These are phyloP conservation scores for Atrichornis clamosus DNA, from an alignment of 2,113 vertebrate species.

Conservation along the genomic window DNA sequence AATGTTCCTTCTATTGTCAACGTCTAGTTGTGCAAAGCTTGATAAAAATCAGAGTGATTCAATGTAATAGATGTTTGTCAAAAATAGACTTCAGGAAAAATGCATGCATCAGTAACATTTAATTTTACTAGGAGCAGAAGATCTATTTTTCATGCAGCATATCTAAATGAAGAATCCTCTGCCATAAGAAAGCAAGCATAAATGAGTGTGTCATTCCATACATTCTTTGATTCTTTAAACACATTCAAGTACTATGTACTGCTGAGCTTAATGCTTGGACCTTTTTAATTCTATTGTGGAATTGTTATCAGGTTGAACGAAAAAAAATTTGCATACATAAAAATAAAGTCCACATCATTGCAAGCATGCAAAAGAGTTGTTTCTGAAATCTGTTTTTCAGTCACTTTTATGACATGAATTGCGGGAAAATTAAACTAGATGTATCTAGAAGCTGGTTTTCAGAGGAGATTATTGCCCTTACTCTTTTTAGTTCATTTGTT, in stretches of 20 bases:
- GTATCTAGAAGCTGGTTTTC: rapidly evolving
- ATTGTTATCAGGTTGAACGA: background rate
- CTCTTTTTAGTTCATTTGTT: background rate
- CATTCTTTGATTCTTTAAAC: background rate
- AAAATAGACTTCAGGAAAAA: conserved; percentile 41
- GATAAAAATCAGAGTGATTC: background rate
- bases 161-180: conserved; percentile 20
- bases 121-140: conserved; percentile 26
- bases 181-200: background rate
- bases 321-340: background rate
- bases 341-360: background rate
- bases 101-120: conserved; percentile 25
- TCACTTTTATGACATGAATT: background rate
- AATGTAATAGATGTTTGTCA: conserved; percentile 28
- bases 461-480: background rate
- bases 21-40: background rate
- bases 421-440: background rate
- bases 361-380: background rate
- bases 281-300: background rate
- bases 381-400: background rate
- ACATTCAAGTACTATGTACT: background rate
- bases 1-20: background rate
- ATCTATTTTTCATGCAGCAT: conserved; percentile 14
- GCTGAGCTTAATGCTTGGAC: background rate
- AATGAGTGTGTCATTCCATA: background rate